These are phyloP conservation scores for Hemibagrus guttatus DNA, from an alignment of 2,797 vertebrate genomes.

Conservation along the genomic window DNA sequence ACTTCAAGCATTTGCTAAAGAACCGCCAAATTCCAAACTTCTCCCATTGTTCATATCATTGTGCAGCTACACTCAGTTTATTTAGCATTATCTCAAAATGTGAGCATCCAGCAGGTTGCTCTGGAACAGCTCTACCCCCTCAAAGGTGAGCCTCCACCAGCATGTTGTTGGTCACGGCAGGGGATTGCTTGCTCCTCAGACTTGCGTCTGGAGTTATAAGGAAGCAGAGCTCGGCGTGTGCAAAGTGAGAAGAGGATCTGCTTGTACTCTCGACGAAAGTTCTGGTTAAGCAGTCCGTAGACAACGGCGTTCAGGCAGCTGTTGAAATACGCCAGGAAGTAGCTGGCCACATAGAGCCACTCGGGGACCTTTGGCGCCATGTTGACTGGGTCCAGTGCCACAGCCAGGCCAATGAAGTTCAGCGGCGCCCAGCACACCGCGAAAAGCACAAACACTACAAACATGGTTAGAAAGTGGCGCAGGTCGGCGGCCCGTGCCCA, in stretches of 20 bases:
- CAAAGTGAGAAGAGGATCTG: constrained; percentile 49
- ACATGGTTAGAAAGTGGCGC: constrained; percentile 56
- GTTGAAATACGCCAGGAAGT: constrained; percentile 58
- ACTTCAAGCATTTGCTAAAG: background rate
- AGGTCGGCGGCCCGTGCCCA: constrained; percentile 38
- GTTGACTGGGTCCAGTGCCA: constrained; percentile 43
- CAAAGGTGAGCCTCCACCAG: constrained; percentile 41
- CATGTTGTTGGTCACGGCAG: constrained; percentile 49
- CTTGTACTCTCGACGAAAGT: constrained; percentile 56
- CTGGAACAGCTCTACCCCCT: constrained; percentile 9
- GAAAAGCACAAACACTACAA: constrained; percentile 58
- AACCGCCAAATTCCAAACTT: background rate
- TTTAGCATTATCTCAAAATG: background rate
- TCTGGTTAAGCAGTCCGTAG: constrained; percentile 55
- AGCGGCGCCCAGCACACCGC: constrained; percentile 56
- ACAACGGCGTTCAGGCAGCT: constrained; percentile 56
- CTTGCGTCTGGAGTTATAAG: constrained; percentile 40
- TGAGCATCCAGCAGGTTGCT: background rate
- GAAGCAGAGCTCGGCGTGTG: constrained; percentile 37
- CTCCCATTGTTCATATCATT: background rate
- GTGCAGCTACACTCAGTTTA: background rate
- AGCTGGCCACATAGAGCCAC: constrained; percentile 56
- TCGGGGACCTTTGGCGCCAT: constrained; percentile 48
- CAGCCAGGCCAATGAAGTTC: constrained; percentile 54
- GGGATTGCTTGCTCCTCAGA: constrained; percentile 54